Conservation (phyloP, 2,797 vertebrate species). For the Siniperca scherzeri region DNA sequence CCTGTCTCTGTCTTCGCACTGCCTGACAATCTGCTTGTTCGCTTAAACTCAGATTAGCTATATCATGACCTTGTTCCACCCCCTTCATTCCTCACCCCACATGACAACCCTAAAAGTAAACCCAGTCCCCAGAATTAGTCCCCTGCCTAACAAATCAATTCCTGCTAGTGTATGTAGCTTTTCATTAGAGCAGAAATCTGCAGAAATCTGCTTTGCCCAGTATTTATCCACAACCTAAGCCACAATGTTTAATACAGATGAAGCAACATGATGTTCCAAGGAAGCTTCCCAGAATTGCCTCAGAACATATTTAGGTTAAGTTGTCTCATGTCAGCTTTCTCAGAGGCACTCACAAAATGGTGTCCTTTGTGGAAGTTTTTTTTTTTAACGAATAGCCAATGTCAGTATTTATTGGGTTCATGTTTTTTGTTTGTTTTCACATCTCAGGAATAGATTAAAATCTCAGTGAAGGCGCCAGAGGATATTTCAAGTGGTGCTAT, state of each 20-base stretch:
- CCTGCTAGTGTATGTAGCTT: slow-evolving; percentile 19
- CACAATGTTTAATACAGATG: slow-evolving; percentile 63
- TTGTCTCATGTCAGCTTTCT: slow-evolving; percentile 68
- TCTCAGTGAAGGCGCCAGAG: slow-evolving; percentile 71
- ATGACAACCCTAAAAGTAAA: slow-evolving; percentile 32
- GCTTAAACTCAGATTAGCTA: slow-evolving; percentile 29
- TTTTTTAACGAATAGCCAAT: slow-evolving; percentile 47
- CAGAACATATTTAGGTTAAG: slow-evolving; percentile 68
- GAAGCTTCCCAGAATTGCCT: slow-evolving; percentile 61
- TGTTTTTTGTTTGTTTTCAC: slow-evolving; percentile 78
- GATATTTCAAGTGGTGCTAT: slow-evolving; percentile 75
- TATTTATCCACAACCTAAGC: slow-evolving; percentile 63
- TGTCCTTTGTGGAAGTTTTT: slow-evolving; percentile 58
- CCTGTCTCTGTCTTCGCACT: slow-evolving; percentile 37
- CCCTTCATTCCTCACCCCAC: slow-evolving; percentile 27
- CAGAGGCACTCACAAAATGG: slow-evolving; percentile 53
- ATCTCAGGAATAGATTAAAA: slow-evolving; percentile 77
- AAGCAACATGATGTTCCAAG: slow-evolving; percentile 53
- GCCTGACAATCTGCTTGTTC: slow-evolving; percentile 47
- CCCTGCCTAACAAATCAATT: slow-evolving; percentile 28
- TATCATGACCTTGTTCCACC: slow-evolving; percentile 51
- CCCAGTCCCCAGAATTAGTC: slow-evolving; percentile 21
- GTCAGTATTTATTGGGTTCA: slow-evolving; percentile 63
- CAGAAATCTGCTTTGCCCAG: slow-evolving; percentile 31
- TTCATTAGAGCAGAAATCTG: slow-evolving; percentile 35